A percentile compares a stretch with the other conserved stretches of the same genome.
Conservation (phyloP, 2,113 vertebrate species). For the Dipodomys ordii region DNA sequence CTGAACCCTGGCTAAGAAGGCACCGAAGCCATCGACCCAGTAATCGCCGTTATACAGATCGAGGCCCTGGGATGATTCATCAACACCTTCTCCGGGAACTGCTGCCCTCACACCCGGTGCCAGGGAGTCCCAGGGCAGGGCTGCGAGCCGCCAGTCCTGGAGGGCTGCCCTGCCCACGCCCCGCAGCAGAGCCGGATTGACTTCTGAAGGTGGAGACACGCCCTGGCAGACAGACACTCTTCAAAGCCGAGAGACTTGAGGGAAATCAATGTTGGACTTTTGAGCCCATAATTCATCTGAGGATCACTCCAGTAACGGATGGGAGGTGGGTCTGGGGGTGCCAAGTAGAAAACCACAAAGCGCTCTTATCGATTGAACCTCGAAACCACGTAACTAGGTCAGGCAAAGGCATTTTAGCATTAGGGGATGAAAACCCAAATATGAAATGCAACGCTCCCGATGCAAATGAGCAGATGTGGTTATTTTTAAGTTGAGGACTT, state of each 20-base stretch:
- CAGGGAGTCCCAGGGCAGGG: background rate
- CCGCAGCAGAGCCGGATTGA: background rate
- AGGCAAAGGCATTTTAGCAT: constrained; percentile 38
- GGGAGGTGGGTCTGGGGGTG: background rate
- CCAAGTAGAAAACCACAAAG: background rate
- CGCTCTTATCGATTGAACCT: background rate
- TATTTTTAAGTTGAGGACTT: constrained; percentile 62
- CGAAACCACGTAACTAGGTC: constrained; percentile 45
- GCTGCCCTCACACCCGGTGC: constrained; percentile 4
- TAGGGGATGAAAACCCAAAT: constrained; percentile 46
- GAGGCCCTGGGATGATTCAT: background rate
- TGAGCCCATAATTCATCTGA: background rate
- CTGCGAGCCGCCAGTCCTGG: background rate
- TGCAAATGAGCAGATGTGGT: constrained; percentile 71
- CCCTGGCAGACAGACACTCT: background rate
- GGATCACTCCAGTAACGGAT: fast-evolving
- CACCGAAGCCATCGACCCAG: constrained; percentile 54
- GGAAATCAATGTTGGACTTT: background rate
- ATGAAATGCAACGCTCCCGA: constrained; percentile 59
- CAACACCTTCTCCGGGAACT: constrained; percentile 47
- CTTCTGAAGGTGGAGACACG: background rate
- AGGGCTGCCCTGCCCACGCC: background rate
- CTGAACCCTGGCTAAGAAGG: constrained; percentile 67
- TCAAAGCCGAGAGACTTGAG: constrained; percentile 15
- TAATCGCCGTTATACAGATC: constrained; percentile 55